Base-by-base conservation (phyloP, 30 jellyfish, hydroid and myxozoan species). In the Aurelia aurita region DNA sequence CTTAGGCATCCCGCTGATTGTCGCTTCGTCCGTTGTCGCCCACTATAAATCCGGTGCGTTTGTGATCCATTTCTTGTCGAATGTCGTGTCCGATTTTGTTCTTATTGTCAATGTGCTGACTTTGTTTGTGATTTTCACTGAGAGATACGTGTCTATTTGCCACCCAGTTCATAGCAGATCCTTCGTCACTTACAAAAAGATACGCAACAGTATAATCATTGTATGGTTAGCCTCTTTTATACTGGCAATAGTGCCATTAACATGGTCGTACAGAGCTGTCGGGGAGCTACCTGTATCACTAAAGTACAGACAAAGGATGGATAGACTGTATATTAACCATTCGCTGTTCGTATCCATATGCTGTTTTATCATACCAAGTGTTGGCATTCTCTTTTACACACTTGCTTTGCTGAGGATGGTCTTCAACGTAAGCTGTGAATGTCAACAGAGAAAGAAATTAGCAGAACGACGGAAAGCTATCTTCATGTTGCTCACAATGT, bases 381-480 rank as follows among this genome's bases (percentile, higher is more conserved):
- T 31, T 13, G 26, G 70, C 11, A 64, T 71, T 43, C 74, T 82
- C 58, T 82, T 49, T 27, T 59, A 29, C 34, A 11, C 92, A 32
- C 57, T 82, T 22, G 72, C 84, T 2, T 46, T 69, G 58, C 26
- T 82, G 69, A 61, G 92, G n/a, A 69, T 39, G 65, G 44, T 69
- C 21, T 34, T 49, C 22, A 20, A 69, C 23, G 82, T 64, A 14
- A 64, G 84, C 59, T 71, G 79, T 1, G 82, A 64, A 46, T 35
- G 92, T 21, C 20, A 26, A 9, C 92, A 32, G 49, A 46, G 66
- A 6, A 71, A 49, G 59, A 58, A 57, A 34, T 34, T 58, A 20
- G 86, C 92, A 58, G 76, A 58, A 22, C 55, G 76, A 25, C 53
- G 82, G n/a, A 32, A 68, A 19, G 92, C 92, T 18, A 68, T 82